Evolutionary conservation across 1,140 invertebrate species (phyloP), one percentile per base, ranked within the genome.

Genomic region (Diabrotica undecimpunctata): DNA sequence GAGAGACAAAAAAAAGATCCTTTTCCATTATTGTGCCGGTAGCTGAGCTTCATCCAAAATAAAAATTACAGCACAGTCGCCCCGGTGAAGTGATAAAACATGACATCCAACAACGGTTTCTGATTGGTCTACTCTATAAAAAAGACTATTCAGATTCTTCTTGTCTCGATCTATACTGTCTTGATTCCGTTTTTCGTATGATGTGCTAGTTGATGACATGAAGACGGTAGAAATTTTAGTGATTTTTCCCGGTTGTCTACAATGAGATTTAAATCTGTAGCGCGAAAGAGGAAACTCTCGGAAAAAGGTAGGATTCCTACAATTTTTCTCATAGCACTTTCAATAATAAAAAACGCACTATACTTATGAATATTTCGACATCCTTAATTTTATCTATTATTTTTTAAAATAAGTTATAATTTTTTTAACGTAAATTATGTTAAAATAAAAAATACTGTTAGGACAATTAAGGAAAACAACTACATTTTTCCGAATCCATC

Each of bases 221-320:
- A 62, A 53, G 61, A 63, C 55, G 55, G 52, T 53, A 10, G 36
- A 54, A 36, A 37, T 54, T 62, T 62, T 38, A 38, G 61, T 62
- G 51, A 38, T 54, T 62, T 62, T 38, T 54, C 51, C 61, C 54
- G 61, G 38, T 35, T 54, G 10, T 62, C 61, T 54, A 62, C 51
- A 57, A 84, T 84, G 83, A 78, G 83, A 75, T 82, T 81, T 50
- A 84, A 84, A 75, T 81, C 83, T 65, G 80, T 84, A 46, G 83
- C 83, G 62, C 81, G 82, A 76, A 80, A 81, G 62, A 81, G 82
- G 75, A 80, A 81, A 68, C 75, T 83, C 25, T 79, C 82, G 57
- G 77, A 81, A 70, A 80, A 81, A 79, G 81, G 82, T 83, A 74
- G 79, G 81, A 25, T 25, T 25, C 25, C 25, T 25, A 25, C 25